Percentiles rank a stretch among this genome's conserved stretches.
These are phyloP conservation scores for Amia ocellicauda DNA, from an alignment of 2,113 vertebrate species.

Conservation along the genomic window DNA sequence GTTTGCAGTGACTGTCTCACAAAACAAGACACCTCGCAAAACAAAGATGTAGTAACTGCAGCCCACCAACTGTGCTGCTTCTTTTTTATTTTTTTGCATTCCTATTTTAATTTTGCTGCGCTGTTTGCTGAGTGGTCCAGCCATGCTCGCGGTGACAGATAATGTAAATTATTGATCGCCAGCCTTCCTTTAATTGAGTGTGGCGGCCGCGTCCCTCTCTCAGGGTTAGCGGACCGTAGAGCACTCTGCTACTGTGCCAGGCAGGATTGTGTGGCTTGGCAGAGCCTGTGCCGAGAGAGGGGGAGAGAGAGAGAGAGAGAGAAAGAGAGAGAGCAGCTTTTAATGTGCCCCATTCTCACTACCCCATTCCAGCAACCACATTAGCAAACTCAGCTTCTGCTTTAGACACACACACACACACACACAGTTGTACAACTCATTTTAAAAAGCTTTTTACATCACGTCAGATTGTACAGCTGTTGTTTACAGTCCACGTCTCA, in stretches of 20 bases:
- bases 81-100: constrained; percentile 54
- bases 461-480: neutral
- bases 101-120: constrained; percentile 59
- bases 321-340: neutral
- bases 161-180: constrained; percentile 75
- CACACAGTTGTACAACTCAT: neutral
- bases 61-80: constrained; percentile 14
- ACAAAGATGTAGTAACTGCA: neutral
- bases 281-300: neutral
- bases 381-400: constrained; percentile 2
- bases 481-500: neutral
- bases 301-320: neutral
- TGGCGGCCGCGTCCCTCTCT: constrained; percentile 55
- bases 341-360: constrained; percentile 1
- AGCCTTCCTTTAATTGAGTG: constrained; percentile 68
- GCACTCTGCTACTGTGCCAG: neutral
- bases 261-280: neutral
- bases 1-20: too few species aligned
- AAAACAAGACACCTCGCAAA: too few species aligned
- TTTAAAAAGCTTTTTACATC: neutral
- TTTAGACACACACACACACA: neutral
- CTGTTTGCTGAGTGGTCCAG: constrained; percentile 73
- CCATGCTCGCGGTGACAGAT: constrained; percentile 72
- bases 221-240: constrained; percentile 11
- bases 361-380: neutral